Base-by-base conservation (phyloP, 2,113 vertebrate species). In the Hepsetus odoe region DNA sequence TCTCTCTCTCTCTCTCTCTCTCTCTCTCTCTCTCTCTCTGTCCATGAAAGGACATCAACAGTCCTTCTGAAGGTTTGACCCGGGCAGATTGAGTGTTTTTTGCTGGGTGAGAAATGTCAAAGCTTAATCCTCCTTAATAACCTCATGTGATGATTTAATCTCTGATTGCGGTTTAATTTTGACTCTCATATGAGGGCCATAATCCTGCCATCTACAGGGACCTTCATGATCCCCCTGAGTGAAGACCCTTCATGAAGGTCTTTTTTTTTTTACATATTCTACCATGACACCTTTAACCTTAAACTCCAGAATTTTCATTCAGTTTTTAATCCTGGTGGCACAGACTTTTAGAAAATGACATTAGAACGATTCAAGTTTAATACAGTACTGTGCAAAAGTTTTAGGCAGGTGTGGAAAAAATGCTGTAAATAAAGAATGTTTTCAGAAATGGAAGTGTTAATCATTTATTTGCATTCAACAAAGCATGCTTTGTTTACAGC, bases 71-170 rank as follows among this genome's bases (percentile, higher is more conserved):
- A 87, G 86, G 86, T 91, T 87, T 86, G 84, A 88, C 87, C 12
- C 8, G 77, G 74, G 49, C 77, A 76, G 44, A 35, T 56, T 59
- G 56, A 13, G 56, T 59, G 56, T 81, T 84, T 86, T 82, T 44
- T 86, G 84, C 83, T 80, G 69, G 79, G 72, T 33, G 42, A 38
- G 55, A 88, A 89, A 91, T 91, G 90, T 92, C 89, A 90, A 53
- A 73, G 75, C 72, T 87, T 92, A 92, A 92, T 93, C 91, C 88
- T 83, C 70, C 89, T 89, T 87, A 91, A 92, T 91, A 89, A 91
- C 87, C 86, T 88, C 79, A 88, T 89, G 89, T 89, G 90, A 90
- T 82, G 84, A 86, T 89, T 91, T 80, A 66, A 80, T 76, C 82
- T 76, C 68, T 62, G 67, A 92, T 92, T 91, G 90, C 82, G 84